These are phyloP conservation scores for Typhlichthys eigenmanni DNA, from an alignment of 2,797 vertebrate species.

Conservation along the genomic window DNA sequence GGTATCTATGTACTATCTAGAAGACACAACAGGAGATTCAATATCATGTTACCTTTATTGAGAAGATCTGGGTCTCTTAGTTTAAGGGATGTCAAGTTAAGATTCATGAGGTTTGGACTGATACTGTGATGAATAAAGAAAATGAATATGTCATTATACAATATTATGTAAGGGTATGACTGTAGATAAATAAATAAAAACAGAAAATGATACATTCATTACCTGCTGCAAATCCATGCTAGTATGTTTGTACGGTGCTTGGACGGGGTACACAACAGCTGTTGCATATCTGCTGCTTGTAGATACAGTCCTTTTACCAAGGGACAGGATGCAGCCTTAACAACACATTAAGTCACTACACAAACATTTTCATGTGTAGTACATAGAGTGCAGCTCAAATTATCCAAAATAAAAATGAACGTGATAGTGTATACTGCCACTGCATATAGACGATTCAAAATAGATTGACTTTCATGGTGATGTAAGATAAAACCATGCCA, in stretches of 20 bases:
- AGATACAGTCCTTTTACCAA: conserved; percentile 79
- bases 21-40: neutral
- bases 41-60: conserved; percentile 56
- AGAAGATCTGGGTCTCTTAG: conserved; percentile 54
- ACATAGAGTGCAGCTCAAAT: neutral
- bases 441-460: no score
- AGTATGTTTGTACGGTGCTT: conserved; percentile 82
- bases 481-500: no score
- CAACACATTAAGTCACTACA: conserved; percentile 3
- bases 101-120: conserved; percentile 56
- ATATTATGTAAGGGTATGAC: no score
- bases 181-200: neutral
- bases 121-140: conserved; percentile 57
- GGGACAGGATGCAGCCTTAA: conserved; percentile 78
- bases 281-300: conserved; percentile 72
- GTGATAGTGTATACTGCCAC: no score
- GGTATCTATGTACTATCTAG: neutral
- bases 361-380: neutral
- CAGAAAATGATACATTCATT: neutral
- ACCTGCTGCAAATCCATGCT: conserved; percentile 85
- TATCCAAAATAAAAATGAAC: no score
- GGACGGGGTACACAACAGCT: conserved; percentile 83
- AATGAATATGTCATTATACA: neutral
- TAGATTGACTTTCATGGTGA: no score
- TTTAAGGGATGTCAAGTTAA: conserved; percentile 42